A percentile compares a stretch with the other conserved stretches of the same genome.
These are phyloP conservation scores for Brachypterus glaber DNA, from an alignment of 2,888 invertebrate genomes.

Conservation along the genomic window DNA sequence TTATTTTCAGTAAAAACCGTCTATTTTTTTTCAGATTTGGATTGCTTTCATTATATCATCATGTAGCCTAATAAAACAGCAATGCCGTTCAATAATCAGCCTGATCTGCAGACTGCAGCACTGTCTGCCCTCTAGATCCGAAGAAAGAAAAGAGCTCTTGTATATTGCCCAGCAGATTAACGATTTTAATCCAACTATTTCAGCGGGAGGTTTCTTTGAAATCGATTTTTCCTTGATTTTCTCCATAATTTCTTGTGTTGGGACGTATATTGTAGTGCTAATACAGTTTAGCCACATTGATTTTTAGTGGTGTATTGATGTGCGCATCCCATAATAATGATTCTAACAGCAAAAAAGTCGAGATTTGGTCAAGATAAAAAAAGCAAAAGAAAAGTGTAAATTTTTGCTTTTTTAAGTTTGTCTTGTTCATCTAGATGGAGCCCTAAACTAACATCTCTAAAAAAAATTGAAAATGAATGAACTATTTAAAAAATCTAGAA, in stretches of 20 bases:
- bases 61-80: conserved; percentile 15
- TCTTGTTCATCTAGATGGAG: no score
- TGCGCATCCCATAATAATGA: no score
- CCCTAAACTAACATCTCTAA: no score
- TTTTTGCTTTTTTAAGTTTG: no score
- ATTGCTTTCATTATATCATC: conserved; percentile 15
- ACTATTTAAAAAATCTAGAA: no score
- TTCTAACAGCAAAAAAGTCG: no score
- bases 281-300: conserved; percentile 19
- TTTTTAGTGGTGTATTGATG: conserved; percentile 16
- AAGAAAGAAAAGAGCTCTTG: conserved; percentile 17
- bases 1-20: no score
- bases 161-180: conserved; percentile 15
- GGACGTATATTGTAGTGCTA: conserved; percentile 17
- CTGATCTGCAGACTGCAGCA: conserved; percentile 17
- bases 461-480: no score
- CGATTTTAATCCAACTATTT: conserved; percentile 12
- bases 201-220: conserved; percentile 16
- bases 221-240: conserved; percentile 17
- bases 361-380: no score
- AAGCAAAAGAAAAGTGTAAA: no score
- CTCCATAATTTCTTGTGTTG: conserved; percentile 16
- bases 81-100: conserved; percentile 11
- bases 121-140: conserved; percentile 11
- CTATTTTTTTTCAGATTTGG: conserved; percentile 13